Conservation (phyloP, 2,888 invertebrate genomes). For the Pelosia muscerda region DNA sequence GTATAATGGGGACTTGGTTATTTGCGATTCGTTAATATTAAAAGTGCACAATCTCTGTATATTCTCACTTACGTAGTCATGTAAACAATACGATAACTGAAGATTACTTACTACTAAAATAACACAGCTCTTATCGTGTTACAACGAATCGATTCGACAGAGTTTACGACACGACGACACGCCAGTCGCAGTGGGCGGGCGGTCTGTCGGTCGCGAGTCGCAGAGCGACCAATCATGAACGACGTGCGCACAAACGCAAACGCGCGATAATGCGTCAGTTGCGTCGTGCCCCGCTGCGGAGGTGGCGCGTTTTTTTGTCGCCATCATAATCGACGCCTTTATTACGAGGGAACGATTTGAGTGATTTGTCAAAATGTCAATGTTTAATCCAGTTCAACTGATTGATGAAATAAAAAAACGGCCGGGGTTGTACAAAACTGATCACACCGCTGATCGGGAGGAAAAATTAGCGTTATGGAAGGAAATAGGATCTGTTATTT, state of each 20-base stretch:
- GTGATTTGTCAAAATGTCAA: slow-evolving; percentile 51
- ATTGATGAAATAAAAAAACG: slow-evolving; percentile 82
- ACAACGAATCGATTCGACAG: slow-evolving; percentile 50
- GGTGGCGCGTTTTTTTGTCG: slow-evolving; percentile 66
- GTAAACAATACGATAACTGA: slow-evolving; percentile 10
- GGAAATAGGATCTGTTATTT: slow-evolving; percentile 76
- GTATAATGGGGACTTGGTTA: neutral
- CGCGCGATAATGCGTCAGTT: slow-evolving; percentile 64
- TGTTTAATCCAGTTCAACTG: slow-evolving; percentile 69
- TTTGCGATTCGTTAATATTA: neutral
- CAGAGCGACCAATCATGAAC: slow-evolving; percentile 55
- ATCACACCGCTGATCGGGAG: slow-evolving; percentile 81
- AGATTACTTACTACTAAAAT: slow-evolving; percentile 22
- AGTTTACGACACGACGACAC: slow-evolving; percentile 53
- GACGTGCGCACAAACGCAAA: slow-evolving; percentile 57
- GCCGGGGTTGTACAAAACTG: slow-evolving; percentile 71
- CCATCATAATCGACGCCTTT: slow-evolving; percentile 44
- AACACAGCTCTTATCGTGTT: slow-evolving; percentile 37
- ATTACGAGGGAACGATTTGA: slow-evolving; percentile 31
- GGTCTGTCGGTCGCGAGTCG: slow-evolving; percentile 52
- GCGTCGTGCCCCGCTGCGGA: slow-evolving; percentile 58
- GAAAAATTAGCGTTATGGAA: slow-evolving; percentile 79
- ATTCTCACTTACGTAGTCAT: neutral
- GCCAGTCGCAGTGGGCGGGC: slow-evolving; percentile 66
- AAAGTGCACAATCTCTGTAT: neutral